Percentiles rank a stretch among this genome's conserved stretches.
phyloP scores from a whole-genome alignment of 2,888 invertebrate species.

The Eristalinus aeneus region DNA sequence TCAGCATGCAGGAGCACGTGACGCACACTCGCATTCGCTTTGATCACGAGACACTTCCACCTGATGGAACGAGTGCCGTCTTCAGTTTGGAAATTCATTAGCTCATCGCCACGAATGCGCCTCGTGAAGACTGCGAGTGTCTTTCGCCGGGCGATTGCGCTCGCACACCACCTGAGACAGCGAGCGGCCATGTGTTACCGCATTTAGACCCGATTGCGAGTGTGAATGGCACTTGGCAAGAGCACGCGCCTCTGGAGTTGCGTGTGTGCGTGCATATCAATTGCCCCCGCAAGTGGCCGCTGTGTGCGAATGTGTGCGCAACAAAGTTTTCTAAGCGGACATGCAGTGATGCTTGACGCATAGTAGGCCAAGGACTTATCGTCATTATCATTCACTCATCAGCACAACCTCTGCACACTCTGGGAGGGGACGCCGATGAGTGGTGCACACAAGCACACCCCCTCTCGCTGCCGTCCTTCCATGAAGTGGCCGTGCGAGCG shows the following conservation, averaged over 20 bases:
- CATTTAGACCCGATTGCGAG: not conserved
- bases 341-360: not conserved
- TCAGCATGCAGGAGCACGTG: constrained; percentile 62
- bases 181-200: not conserved
- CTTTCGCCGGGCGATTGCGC: not conserved
- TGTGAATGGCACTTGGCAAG: not conserved
- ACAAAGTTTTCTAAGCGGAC: not conserved
- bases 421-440: constrained; percentile 14
- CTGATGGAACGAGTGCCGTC: constrained; percentile 8
- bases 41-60: not conserved
- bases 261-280: not conserved
- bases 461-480: constrained; percentile 10
- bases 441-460: not conserved
- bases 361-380: constrained; percentile 52
- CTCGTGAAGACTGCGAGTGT: constrained; percentile 3
- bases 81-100: constrained; percentile 10
- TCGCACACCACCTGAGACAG: not conserved
- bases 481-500: not conserved
- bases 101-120: constrained; percentile 13
- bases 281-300: not conserved
- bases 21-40: not conserved
- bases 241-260: not conserved
- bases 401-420: constrained; percentile 17
- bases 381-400: constrained; percentile 35
- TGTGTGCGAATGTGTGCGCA: not conserved